These are phyloP conservation scores for Apamea monoglypha DNA, from an alignment of 2,888 invertebrate genomes.

Conservation along the genomic window DNA sequence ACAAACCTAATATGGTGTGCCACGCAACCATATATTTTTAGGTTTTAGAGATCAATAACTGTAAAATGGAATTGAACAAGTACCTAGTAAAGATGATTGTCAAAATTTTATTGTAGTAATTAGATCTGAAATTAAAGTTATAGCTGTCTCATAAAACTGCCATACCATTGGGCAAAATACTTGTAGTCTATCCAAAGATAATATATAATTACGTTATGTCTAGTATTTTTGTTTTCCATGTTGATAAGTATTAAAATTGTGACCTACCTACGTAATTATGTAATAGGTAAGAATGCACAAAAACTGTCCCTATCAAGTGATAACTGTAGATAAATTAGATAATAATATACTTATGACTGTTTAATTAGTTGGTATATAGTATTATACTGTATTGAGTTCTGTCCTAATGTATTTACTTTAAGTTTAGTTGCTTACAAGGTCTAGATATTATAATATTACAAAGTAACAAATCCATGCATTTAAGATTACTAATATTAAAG, in stretches of 20 bases:
- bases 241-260: conserved; percentile 25
- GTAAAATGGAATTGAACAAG: conserved; percentile 18
- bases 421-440: conserved; percentile 22
- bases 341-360: conserved; percentile 33
- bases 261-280: conserved; percentile 28
- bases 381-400: conserved; percentile 24
- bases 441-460: conserved; percentile 8
- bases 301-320: conserved; percentile 52
- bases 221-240: conserved; percentile 38
- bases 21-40: background rate
- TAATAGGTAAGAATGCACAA: conserved; percentile 55
- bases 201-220: conserved; percentile 23
- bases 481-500: conserved; percentile 18
- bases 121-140: conserved; percentile 52
- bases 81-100: conserved; percentile 16
- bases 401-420: conserved; percentile 16
- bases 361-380: conserved; percentile 27
- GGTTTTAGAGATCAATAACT: background rate
- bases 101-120: conserved; percentile 21
- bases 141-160: conserved; percentile 19
- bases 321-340: conserved; percentile 43
- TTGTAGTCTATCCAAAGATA: conserved; percentile 56
- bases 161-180: conserved; percentile 31
- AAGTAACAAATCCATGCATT: conserved; percentile 32
- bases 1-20: background rate